Percentiles rank a stretch among this genome's conserved stretches.
phyloP scores from a whole-genome alignment of 2,797 vertebrate species.

The Steatocranus sp. region DNA sequence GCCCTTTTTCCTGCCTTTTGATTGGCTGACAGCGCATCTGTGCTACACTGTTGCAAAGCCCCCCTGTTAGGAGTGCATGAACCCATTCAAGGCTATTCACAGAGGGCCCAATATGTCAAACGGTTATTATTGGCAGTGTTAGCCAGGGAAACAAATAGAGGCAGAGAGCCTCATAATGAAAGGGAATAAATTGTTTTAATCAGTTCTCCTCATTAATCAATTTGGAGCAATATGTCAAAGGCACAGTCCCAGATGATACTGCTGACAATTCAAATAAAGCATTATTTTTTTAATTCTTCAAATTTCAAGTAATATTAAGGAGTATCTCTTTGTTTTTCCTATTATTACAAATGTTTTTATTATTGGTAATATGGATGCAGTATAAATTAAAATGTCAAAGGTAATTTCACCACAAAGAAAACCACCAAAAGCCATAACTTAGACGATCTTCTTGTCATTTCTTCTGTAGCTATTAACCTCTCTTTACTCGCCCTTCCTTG shows the following conservation, averaged over 20 bases:
- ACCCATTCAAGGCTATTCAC: constrained; percentile 67
- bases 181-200: constrained; percentile 64
- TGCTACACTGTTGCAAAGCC: constrained; percentile 60
- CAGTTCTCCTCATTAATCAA: constrained; percentile 66
- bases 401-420: not conserved
- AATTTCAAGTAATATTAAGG: not conserved
- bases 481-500: not conserved
- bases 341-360: not conserved
- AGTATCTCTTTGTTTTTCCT: not conserved
- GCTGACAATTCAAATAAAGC: not conserved
- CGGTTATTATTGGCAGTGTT: constrained; percentile 70
- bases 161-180: constrained; percentile 59
- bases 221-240: constrained; percentile 45
- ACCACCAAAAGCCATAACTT: not conserved
- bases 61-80: constrained; percentile 60
- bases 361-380: not conserved
- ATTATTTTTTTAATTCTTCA: not conserved
- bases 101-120: constrained; percentile 69
- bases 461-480: not conserved
- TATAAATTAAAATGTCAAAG: not conserved
- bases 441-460: accelerated
- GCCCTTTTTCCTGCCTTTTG: constrained; percentile 14
- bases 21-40: constrained; percentile 64
- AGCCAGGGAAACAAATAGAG: constrained; percentile 67
- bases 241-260: constrained; percentile 4